phyloP scores from a whole-genome alignment of 2,797 vertebrate species.

The Rhynchotus rufescens region DNA sequence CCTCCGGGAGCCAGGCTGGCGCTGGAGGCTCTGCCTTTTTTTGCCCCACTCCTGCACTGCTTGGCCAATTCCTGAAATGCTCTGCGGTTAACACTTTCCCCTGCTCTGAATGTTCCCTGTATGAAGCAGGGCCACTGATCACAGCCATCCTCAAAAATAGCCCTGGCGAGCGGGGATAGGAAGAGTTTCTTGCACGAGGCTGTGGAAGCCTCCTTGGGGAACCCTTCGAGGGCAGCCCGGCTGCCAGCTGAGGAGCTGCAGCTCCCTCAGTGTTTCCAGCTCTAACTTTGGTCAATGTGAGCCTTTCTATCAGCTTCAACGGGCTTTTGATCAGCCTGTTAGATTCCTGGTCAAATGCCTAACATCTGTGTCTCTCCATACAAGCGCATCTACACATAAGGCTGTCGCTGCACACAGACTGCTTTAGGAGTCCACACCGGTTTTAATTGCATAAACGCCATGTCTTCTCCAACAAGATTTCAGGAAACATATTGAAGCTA shows the following conservation, averaged over 20 bases:
- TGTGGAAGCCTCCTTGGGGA: background rate
- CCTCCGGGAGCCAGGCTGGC: background rate
- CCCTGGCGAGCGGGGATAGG: background rate
- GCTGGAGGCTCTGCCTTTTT: background rate
- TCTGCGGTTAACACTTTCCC: background rate
- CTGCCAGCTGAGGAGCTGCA: background rate
- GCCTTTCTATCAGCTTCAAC: background rate
- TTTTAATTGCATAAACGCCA: background rate
- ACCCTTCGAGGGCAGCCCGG: background rate
- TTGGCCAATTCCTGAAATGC: background rate
- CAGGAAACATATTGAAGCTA: background rate
- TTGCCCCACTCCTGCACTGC: background rate
- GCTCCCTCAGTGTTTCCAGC: background rate
- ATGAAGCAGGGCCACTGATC: background rate
- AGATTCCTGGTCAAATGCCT: background rate
- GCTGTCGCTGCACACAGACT: background rate
- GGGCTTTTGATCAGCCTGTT: background rate
- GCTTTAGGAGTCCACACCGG: background rate
- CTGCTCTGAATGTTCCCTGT: background rate
- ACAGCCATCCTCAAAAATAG: background rate
- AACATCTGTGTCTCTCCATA: background rate
- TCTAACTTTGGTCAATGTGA: background rate
- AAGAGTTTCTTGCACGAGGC: background rate
- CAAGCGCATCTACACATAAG: background rate
- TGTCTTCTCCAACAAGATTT: background rate